Percentiles rank a stretch among this genome's conserved stretches.
These are phyloP conservation scores for Heteromormyrus szaboi DNA, from an alignment of 2,797 vertebrate species.

Conservation along the genomic window DNA sequence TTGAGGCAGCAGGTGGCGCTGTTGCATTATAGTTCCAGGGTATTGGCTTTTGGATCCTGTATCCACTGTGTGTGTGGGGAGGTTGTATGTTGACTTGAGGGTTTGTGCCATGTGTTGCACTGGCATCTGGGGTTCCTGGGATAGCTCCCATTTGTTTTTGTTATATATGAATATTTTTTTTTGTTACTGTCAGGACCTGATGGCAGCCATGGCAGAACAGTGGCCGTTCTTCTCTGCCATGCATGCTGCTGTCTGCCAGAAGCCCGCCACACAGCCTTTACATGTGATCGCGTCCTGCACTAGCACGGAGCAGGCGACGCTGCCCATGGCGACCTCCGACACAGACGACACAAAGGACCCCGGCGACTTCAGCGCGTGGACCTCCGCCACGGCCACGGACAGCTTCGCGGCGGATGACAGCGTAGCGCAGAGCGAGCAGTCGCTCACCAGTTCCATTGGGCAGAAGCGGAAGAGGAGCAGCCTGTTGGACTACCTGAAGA, in stretches of 20 bases:
- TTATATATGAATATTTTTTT: not conserved
- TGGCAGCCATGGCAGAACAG: not conserved
- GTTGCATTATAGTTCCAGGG: not conserved
- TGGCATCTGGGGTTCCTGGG: not conserved
- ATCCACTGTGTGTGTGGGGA: not conserved
- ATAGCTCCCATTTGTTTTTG: not conserved
- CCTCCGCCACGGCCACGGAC: not conserved
- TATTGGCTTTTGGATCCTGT: not conserved
- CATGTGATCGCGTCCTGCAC: not conserved
- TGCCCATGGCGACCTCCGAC: not conserved
- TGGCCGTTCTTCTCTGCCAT: constrained; percentile 3
- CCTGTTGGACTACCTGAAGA: constrained; percentile 3
- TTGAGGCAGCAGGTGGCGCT: not conserved
- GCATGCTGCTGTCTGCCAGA: constrained; percentile 3
- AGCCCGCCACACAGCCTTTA: not conserved
- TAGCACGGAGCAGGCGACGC: not conserved
- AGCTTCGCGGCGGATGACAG: not conserved
- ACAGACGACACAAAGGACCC: not conserved
- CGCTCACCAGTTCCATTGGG: not conserved
- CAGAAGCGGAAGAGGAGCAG: constrained; percentile 8
- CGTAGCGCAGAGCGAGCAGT: not conserved
- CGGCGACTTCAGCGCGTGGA: not conserved
- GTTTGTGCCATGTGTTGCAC: not conserved
- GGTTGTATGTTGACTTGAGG: not conserved
- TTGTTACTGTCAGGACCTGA: not conserved